These are phyloP conservation scores for Neodiprion fabricii DNA, from an alignment of 1,140 invertebrate species.

Conservation along the genomic window DNA sequence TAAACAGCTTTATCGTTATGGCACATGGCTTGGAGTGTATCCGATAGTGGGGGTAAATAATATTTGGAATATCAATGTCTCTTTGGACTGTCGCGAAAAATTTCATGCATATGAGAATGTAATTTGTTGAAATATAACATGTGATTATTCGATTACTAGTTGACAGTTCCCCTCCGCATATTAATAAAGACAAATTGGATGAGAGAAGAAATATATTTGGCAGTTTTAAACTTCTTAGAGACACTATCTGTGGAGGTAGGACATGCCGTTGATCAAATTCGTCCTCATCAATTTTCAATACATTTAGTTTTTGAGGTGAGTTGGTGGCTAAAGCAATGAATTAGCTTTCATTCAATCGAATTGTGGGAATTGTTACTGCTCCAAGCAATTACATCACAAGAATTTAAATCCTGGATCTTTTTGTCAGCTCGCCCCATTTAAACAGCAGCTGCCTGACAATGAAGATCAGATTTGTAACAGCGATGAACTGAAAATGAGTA, in stretches of 20 bases:
- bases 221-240: conserved; percentile 31
- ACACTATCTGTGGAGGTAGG: conserved; percentile 33
- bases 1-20: conserved; percentile 37
- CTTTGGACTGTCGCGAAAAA: no score
- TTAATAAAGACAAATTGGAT: conserved; percentile 38
- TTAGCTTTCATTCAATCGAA: conserved; percentile 13
- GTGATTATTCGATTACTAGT: conserved; percentile 18
- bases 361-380: no score
- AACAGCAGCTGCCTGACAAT: conserved; percentile 21
- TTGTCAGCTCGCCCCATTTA: conserved; percentile 28
- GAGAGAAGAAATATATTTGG: conserved; percentile 44
- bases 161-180: conserved; percentile 21
- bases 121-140: no score
- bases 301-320: conserved; percentile 35
- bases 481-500: conserved; percentile 14
- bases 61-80: neutral
- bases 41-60: conserved; percentile 33
- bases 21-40: conserved; percentile 38
- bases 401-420: neutral
- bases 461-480: neutral
- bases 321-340: neutral
- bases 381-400: no score
- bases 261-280: conserved; percentile 28
- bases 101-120: no score
- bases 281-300: conserved; percentile 26